These are phyloP conservation scores for Redunca redunca DNA, from an alignment of 2,113 vertebrate genomes.

Conservation along the genomic window DNA sequence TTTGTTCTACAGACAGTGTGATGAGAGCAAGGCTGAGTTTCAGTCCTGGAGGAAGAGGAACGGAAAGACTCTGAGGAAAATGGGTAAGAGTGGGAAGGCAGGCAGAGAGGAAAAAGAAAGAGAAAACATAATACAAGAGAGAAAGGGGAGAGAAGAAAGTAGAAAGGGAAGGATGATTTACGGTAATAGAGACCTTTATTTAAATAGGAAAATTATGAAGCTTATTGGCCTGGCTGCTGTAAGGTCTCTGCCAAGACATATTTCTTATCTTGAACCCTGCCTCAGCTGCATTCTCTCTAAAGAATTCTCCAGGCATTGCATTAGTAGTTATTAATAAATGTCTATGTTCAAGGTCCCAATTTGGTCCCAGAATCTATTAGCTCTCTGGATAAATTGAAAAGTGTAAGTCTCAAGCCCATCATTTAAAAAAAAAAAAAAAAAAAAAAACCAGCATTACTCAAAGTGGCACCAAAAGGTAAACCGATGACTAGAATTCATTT, in stretches of 20 bases:
- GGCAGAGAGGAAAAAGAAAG: background rate
- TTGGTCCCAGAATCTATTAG: conserved; percentile 37
- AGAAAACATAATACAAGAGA: background rate
- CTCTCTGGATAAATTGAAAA: conserved; percentile 45
- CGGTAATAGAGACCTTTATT: background rate
- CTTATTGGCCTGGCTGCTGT: background rate
- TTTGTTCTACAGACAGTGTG: background rate
- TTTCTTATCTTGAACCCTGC: background rate
- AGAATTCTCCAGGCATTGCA: background rate
- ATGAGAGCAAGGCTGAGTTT: background rate
- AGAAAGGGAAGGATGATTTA: background rate
- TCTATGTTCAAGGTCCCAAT: background rate
- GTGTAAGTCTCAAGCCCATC: background rate
- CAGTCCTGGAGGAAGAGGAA: background rate
- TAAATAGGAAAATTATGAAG: conserved; percentile 1
- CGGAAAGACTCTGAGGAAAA: background rate
- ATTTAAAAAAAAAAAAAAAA: background rate
- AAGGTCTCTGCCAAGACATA: background rate
- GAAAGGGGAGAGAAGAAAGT: background rate
- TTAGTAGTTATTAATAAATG: conserved; percentile 39
- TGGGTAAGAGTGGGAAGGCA: background rate
- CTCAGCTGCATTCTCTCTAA: background rate
- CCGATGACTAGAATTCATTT: background rate
- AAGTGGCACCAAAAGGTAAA: conserved; percentile 38
- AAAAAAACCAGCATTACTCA: conserved; percentile 22